phyloP scores from a whole-genome alignment of 2,113 vertebrate genomes.

The Leptodactylus fuscus region DNA sequence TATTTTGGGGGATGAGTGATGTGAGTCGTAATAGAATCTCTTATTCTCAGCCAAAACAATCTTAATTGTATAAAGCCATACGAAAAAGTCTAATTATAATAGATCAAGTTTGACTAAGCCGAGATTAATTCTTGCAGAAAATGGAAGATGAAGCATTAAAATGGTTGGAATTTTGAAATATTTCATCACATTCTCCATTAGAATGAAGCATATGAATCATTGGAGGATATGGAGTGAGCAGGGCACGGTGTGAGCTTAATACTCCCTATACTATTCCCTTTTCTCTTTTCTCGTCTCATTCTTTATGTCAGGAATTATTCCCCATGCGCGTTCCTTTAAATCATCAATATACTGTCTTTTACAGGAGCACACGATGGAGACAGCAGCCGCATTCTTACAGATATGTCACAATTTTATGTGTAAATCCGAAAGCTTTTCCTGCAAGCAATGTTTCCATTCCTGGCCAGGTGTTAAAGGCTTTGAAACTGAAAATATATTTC shows the following conservation, averaged over 20 bases:
- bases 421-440: slow-evolving; percentile 41
- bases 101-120: slow-evolving; percentile 59
- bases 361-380: neutral
- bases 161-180: slow-evolving; percentile 51
- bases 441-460: neutral
- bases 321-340: slow-evolving; percentile 11
- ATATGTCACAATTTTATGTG: slow-evolving; percentile 48
- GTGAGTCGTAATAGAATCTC: slow-evolving; percentile 51
- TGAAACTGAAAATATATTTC: slow-evolving; percentile 46
- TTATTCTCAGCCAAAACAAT: slow-evolving; percentile 60
- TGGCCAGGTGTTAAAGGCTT: slow-evolving; percentile 21
- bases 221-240: slow-evolving; percentile 31
- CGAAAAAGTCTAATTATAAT: slow-evolving; percentile 56
- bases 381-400: neutral
- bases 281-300: neutral
- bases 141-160: slow-evolving; percentile 54
- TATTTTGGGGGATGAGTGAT: slow-evolving; percentile 57
- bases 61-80: slow-evolving; percentile 51
- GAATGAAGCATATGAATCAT: slow-evolving; percentile 54
- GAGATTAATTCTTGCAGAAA: slow-evolving; percentile 54
- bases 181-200: slow-evolving; percentile 43
- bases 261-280: neutral
- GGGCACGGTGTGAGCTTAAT: neutral
- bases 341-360: slow-evolving; percentile 30
- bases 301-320: slow-evolving; percentile 40